phyloP scores from a whole-genome alignment of 2,888 invertebrate species.

The Ophraella communa region DNA sequence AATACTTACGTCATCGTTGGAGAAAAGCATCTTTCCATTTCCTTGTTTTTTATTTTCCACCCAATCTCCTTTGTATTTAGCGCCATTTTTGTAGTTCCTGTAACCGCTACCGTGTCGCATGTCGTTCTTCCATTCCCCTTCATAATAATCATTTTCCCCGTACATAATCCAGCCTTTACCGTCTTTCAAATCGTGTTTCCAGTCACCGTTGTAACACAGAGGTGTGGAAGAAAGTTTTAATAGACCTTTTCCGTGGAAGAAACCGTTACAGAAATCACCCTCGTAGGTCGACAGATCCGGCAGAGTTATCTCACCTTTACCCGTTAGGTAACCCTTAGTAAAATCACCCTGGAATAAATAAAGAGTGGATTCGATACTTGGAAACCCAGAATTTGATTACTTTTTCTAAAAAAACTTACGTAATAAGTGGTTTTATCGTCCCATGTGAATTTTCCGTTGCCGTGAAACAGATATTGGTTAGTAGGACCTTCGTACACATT shows the following conservation, averaged over 20 bases:
- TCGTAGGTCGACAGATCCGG: conserved; percentile 66
- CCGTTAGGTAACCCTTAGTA: conserved; percentile 63
- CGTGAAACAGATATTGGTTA: conserved; percentile 66
- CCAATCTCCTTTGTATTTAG: conserved; percentile 67
- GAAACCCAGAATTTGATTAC: not conserved
- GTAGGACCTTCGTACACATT: conserved; percentile 66
- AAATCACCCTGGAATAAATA: conserved; percentile 66
- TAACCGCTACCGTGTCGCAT: conserved; percentile 63
- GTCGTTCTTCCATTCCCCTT: conserved; percentile 59
- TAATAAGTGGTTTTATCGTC: conserved; percentile 65
- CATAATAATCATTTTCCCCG: conserved; percentile 55
- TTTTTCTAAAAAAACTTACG: conserved; percentile 45
- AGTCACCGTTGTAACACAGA: conserved; percentile 57
- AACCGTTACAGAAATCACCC: conserved; percentile 65
- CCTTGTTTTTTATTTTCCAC: conserved; percentile 63
- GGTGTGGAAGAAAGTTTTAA: conserved; percentile 45
- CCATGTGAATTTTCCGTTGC: conserved; percentile 67
- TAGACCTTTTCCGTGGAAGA: conserved; percentile 61
- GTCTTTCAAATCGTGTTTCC: conserved; percentile 57
- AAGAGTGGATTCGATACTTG: no score
- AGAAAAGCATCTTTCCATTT: conserved; percentile 67
- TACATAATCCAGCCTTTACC: conserved; percentile 58
- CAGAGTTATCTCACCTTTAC: conserved; percentile 65
- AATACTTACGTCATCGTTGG: conserved; percentile 64
- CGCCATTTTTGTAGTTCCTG: conserved; percentile 63